Percentiles rank a stretch among this genome's conserved stretches.
These are phyloP conservation scores for Stenurella melanura DNA, from an alignment of 2,888 invertebrate genomes.

Conservation along the genomic window DNA sequence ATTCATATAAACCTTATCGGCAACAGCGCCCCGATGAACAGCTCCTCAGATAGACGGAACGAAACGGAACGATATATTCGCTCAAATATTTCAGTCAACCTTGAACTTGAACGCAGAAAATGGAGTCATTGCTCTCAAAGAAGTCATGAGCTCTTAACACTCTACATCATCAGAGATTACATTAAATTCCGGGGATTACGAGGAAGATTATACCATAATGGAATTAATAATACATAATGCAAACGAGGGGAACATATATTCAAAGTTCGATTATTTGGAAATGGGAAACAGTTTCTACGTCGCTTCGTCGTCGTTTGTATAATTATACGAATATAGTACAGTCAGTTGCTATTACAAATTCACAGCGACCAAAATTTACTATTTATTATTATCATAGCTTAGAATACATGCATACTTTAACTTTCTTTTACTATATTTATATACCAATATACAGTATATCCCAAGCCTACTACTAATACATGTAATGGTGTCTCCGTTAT, in stretches of 20 bases:
- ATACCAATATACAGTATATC: neutral
- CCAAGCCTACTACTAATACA: too few relatives aligned
- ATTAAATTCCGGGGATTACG: neutral
- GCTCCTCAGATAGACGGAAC: slow-evolving; percentile 30
- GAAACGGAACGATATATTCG: slow-evolving; percentile 31
- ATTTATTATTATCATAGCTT: slow-evolving; percentile 2
- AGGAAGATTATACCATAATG: neutral
- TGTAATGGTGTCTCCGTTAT: too few relatives aligned
- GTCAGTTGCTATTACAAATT: slow-evolving; percentile 19
- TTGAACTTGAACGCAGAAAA: slow-evolving; percentile 57
- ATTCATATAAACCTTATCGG: slow-evolving; percentile 14
- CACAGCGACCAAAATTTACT: neutral
- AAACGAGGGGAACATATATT: neutral
- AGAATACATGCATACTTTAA: neutral
- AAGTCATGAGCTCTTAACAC: slow-evolving; percentile 47
- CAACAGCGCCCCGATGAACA: slow-evolving; percentile 21
- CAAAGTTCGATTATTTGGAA: slow-evolving; percentile 2
- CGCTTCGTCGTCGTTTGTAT: neutral
- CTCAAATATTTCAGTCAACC: slow-evolving; percentile 52
- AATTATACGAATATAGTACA: neutral
- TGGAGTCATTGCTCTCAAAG: slow-evolving; percentile 51
- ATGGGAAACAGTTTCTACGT: neutral
- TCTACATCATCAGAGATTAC: slow-evolving; percentile 20
- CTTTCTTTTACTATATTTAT: neutral
- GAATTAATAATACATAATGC: neutral